phyloP scores from a whole-genome alignment of 2,888 invertebrate genomes.

The Colostygia pectinataria region DNA sequence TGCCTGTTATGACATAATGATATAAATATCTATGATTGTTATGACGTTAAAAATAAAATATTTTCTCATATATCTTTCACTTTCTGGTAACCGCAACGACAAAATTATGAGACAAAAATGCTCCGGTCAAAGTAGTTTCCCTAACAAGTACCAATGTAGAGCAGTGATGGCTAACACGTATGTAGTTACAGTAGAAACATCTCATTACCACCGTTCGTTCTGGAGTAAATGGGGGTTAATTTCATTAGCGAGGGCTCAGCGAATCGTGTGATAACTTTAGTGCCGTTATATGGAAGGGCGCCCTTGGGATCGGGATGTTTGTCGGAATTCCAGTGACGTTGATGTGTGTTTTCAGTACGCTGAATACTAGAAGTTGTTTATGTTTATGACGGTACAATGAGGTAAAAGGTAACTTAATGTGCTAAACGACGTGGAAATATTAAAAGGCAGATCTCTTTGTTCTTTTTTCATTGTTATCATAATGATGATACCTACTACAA shows the following conservation, averaged over 20 bases:
- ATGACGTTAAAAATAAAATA: too few species aligned
- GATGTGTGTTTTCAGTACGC: slow-evolving; percentile 46
- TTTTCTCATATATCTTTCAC: too few species aligned
- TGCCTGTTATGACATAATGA: background rate
- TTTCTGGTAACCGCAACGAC: background rate
- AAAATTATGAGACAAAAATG: slow-evolving; percentile 7
- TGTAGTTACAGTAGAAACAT: slow-evolving; percentile 67
- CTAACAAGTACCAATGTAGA: slow-evolving; percentile 36
- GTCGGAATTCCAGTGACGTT: slow-evolving; percentile 50
- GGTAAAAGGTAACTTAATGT: slow-evolving; percentile 13
- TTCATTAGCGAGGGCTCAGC: slow-evolving; percentile 79
- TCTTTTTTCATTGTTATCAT: too few species aligned
- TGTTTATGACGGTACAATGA: slow-evolving; percentile 27
- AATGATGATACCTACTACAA: too few species aligned
- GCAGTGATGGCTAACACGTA: slow-evolving; percentile 62
- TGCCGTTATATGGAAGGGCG: slow-evolving; percentile 69
- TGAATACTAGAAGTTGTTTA: slow-evolving; percentile 43
- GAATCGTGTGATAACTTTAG: slow-evolving; percentile 82
- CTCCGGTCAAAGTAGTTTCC: slow-evolving; percentile 11
- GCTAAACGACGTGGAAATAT: slow-evolving; percentile 8
- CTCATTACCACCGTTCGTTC: slow-evolving; percentile 72
- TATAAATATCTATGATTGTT: too few species aligned
- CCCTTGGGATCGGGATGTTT: slow-evolving; percentile 65
- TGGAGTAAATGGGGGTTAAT: slow-evolving; percentile 74
- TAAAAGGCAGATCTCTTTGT: too few species aligned